Evolutionary conservation across 2,888 invertebrate genomes (phyloP), one percentile per base, ranked within the genome.

Genomic region (Diabrotica balteata): DNA sequence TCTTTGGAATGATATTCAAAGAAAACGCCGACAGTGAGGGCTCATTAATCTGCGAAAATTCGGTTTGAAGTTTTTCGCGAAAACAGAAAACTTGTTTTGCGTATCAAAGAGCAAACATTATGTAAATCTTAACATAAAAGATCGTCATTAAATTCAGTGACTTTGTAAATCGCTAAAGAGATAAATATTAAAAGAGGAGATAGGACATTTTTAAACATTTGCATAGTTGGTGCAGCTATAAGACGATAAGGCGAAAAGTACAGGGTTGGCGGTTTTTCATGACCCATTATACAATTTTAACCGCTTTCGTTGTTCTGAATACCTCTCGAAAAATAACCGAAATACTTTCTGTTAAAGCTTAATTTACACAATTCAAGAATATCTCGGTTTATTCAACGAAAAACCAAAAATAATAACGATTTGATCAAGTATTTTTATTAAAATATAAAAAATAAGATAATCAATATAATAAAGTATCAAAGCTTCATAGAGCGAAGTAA

Each of bases 111-210:
- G 70, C 75, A 77, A 78, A 77, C 78, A 79, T 80, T 80, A 81
- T 81, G 80, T 74, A 81, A 81, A 81, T 80, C 75, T 74, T 66
- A 71, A 78, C 78, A 78, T 79, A 78, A 79, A 80, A 78, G 78
- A 80, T 77, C 76, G 80, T 81, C 81, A 80, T 82, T 82, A 81
- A 80, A 79, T 81, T 77, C 78, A 73, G 73, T 73, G 77, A 78
- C 77, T 78, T 77, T 76, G 77, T 76, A 74, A 76, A 77, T 76
- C 75, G 73, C 75, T 77, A 73, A 77, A 77, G 73, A 77, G 77
- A 79, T 80, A 80, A 79, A 80, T 79, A 79, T 80, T 79, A 78
- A 78, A 78, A 76, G 72, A 75, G 73, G 69, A 72, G 75, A 78
- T 75, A 75, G 71, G 72, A 73, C 68, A 57, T 68, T 72, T 72